These are phyloP conservation scores for Coreius guichenoti DNA, from an alignment of 2,797 vertebrate genomes.

Conservation along the genomic window DNA sequence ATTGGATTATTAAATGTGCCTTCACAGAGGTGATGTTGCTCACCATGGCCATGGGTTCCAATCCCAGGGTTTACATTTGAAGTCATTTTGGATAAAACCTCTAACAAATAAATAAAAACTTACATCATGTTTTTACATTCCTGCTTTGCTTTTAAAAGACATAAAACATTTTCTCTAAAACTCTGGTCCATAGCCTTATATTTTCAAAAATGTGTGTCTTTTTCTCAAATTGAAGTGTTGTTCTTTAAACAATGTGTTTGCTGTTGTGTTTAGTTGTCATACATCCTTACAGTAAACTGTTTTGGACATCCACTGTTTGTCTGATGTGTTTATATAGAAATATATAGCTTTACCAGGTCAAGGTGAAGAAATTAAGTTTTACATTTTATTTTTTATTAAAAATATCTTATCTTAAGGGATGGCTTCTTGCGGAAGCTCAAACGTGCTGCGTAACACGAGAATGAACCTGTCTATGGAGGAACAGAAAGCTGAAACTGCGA, in stretches of 20 bases:
- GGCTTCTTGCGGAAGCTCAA: too few relatives aligned
- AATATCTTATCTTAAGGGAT: too few relatives aligned
- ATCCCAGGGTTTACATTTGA: background rate
- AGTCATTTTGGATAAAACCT: background rate
- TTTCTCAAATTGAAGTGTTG: background rate
- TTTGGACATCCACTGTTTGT: background rate
- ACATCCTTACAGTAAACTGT: conserved; percentile 43
- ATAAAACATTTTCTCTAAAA: background rate
- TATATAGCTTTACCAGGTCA: background rate
- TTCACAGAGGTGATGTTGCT: conserved; percentile 12
- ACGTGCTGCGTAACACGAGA: too few relatives aligned
- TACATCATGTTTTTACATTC: background rate
- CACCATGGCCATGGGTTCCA: background rate
- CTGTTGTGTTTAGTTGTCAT: conserved; percentile 52
- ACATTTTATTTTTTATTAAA: too few relatives aligned
- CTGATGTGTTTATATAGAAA: background rate
- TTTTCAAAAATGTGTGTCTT: background rate
- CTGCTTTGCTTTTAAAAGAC: background rate
- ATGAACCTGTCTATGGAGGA: too few relatives aligned
- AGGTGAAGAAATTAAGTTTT: too few relatives aligned
- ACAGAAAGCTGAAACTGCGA: too few relatives aligned
- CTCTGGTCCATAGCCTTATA: background rate
- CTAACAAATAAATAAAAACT: background rate
- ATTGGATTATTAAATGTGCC: conserved; percentile 25
- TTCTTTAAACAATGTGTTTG: conserved; percentile 15